Conservation (phyloP, 2,797 vertebrate species). For the Cryptoblepharus egeriae region DNA sequence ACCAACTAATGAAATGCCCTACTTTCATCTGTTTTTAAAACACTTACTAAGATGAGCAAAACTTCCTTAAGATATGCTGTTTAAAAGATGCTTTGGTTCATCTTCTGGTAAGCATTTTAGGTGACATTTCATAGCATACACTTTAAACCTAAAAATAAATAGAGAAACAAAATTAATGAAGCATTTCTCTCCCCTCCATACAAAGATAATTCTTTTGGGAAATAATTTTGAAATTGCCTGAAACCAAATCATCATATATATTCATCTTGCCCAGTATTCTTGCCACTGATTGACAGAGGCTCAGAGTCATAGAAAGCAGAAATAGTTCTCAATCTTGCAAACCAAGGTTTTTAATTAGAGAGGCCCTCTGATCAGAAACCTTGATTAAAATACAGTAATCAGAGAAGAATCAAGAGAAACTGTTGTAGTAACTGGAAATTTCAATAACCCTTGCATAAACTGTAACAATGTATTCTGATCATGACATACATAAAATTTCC, state of each 20-base stretch:
- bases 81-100: conserved; percentile 65
- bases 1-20: not conserved
- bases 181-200: not conserved
- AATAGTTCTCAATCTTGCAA: not conserved
- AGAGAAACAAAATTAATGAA: not conserved
- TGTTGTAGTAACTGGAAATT: too few relatives aligned
- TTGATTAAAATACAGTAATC: too few relatives aligned
- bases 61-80: conserved; percentile 56
- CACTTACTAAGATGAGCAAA: conserved; percentile 66
- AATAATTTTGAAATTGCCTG: not conserved
- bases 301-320: not conserved
- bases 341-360: not conserved
- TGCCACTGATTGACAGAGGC: not conserved
- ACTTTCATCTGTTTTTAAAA: not conserved
- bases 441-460: too few relatives aligned
- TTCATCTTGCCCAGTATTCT: not conserved
- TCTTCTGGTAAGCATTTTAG: conserved; percentile 67
- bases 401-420: too few relatives aligned
- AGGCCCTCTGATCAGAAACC: too few relatives aligned
- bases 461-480: too few relatives aligned
- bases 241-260: not conserved
- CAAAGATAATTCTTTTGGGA: not conserved
- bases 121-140: conserved; percentile 53
- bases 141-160: conserved; percentile 59
- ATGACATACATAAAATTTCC: too few relatives aligned